Percentiles rank a stretch among this genome's conserved stretches.
These are phyloP conservation scores for Athalia rosae DNA, from an alignment of 2,888 invertebrate species.

Conservation along the genomic window DNA sequence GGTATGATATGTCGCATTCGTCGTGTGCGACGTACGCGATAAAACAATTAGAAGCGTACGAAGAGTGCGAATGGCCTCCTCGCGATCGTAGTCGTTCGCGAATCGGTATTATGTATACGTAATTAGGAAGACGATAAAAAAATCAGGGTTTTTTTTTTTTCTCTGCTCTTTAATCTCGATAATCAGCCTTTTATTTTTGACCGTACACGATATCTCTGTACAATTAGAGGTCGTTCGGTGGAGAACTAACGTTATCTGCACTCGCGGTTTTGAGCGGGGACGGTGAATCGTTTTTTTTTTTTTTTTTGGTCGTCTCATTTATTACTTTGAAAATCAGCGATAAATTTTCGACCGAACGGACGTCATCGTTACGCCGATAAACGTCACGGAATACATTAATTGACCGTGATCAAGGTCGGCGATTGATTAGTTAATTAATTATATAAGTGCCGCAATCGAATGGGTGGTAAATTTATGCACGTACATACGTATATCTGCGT, in stretches of 20 bases:
- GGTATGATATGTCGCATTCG: too few relatives aligned
- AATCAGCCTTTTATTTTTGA: not conserved
- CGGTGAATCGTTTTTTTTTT: too few relatives aligned
- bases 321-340: too few relatives aligned
- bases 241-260: not conserved
- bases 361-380: slow-evolving; percentile 4
- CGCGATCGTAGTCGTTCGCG: too few relatives aligned
- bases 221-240: not conserved
- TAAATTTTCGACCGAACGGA: too few relatives aligned
- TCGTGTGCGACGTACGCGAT: too few relatives aligned
- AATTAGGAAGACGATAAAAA: not conserved
- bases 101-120: too few relatives aligned
- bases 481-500: not conserved
- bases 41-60: too few relatives aligned
- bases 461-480: not conserved
- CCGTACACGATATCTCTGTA: slow-evolving; percentile 19
- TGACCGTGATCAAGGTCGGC: slow-evolving; percentile 33
- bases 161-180: not conserved
- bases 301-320: too few relatives aligned
- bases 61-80: too few relatives aligned
- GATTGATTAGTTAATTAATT: slow-evolving; percentile 12
- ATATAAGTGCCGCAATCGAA: slow-evolving; percentile 16
- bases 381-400: not conserved
- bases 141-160: not conserved
- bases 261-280: too few relatives aligned